Evolutionary conservation across 2,888 invertebrate genomes (phyloP).

Genomic region (Tigriopus californicus): DNA sequence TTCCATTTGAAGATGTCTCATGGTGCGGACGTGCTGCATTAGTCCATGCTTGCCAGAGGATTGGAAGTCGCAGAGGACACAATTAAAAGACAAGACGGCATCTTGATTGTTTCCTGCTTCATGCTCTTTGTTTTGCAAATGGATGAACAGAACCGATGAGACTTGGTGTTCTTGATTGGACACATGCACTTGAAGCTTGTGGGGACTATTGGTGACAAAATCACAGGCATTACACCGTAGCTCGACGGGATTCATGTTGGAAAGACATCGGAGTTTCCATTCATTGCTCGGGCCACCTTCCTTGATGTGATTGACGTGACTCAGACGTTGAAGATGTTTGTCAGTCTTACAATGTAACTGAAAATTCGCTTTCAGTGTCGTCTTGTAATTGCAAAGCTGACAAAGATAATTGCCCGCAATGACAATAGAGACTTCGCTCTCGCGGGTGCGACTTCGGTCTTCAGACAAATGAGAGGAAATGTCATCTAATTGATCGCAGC

Average conservation of each 20-base stretch:
- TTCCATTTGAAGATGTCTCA: conserved; percentile 82
- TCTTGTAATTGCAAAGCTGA: conserved; percentile 93
- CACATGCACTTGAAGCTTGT: conserved; percentile 74
- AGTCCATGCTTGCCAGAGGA: conserved; percentile 61
- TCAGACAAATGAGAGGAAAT: conserved; percentile 76
- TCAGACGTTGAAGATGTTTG: conserved; percentile 90
- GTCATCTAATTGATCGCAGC: conserved; percentile 72
- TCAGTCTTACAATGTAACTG: conserved; percentile 98
- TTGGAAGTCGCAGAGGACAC: conserved; percentile 66
- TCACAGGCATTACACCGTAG: conserved; percentile 92
- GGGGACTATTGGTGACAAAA: conserved; percentile 89
- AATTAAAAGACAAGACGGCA: conserved; percentile 39
- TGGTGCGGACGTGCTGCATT: conserved; percentile 55
- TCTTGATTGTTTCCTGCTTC: conserved; percentile 22
- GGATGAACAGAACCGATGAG: conserved; percentile 58
- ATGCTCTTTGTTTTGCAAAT: conserved; percentile 37
- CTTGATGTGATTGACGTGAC: conserved; percentile 94
- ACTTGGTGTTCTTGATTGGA: conserved; percentile 80
- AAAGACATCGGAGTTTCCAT: conserved; percentile 74
- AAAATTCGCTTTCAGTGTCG: conserved; percentile 95
- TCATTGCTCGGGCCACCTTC: conserved; percentile 81
- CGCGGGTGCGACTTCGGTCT: conserved; percentile 74
- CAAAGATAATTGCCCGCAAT: conserved; percentile 86
- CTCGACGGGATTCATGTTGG: conserved; percentile 65
- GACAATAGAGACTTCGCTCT: conserved; percentile 63